These are phyloP conservation scores for Augiades crinisus DNA, from an alignment of 2,888 invertebrate species.

Conservation along the genomic window DNA sequence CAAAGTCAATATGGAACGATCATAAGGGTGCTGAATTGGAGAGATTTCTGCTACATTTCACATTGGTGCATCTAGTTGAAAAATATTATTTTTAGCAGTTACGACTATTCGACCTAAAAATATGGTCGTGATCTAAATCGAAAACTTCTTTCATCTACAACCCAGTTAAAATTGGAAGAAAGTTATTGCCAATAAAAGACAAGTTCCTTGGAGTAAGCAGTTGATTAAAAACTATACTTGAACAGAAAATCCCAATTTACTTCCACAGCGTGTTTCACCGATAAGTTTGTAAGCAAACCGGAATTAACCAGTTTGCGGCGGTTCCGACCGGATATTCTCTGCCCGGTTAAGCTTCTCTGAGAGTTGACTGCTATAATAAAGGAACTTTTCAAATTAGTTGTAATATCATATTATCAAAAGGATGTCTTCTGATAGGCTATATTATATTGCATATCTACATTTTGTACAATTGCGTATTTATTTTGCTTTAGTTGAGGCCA, in stretches of 20 bases:
- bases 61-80: too few species aligned
- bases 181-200: constrained; percentile 24
- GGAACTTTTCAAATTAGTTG: constrained; percentile 35
- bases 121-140: neutral
- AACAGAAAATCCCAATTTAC: constrained; percentile 1
- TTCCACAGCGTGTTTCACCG: constrained; percentile 7
- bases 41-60: too few species aligned
- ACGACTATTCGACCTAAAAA: too few species aligned
- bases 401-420: too few species aligned
- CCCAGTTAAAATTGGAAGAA: neutral
- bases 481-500: too few species aligned
- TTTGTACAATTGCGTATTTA: too few species aligned
- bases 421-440: too few species aligned
- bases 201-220: constrained; percentile 14
- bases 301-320: constrained; percentile 34
- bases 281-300: constrained; percentile 34
- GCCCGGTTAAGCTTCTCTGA: constrained; percentile 34
- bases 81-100: too few species aligned
- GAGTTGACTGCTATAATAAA: constrained; percentile 35
- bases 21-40: too few species aligned
- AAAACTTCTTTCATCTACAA: constrained; percentile 17
- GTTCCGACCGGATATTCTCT: constrained; percentile 33
- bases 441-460: too few species aligned
- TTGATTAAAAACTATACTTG: constrained; percentile 35
- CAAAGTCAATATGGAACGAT: too few species aligned